Evolutionary conservation across 2,888 invertebrate species (phyloP), one percentile per base, ranked within the genome.

Genomic region (Melipona beecheii): DNA sequence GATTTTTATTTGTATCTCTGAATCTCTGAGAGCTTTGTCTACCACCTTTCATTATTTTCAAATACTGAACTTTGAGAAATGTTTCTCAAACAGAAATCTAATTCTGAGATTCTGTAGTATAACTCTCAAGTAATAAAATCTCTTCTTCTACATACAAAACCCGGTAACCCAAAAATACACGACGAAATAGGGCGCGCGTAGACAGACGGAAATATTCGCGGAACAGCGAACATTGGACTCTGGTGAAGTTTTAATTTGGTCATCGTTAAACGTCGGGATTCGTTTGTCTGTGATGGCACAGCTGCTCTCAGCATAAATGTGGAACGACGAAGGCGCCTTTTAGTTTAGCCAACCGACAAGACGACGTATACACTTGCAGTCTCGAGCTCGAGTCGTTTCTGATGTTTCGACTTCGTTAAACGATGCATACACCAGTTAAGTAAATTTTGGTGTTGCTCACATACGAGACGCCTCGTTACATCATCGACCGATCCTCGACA

Each of bases 331-430:
- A 81, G 82, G 86, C 89, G 89, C 89, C 89, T 86, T 90, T 92
- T 85, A 89, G 87, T 91, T 91, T 83, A 91, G 87, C 87, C 89
- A 92, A 92, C 91, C 91, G 90, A 91, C 83, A 72, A 85, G 87
- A 87, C 81, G 78, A 72, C 70, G 60, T 68, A 72, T 69, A 54
- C 64, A 19, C 24, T 64, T 11, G 19, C 62, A 24, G 66, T 31
- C 52, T 72, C 58, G 62, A 77, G 21, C 65, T 21, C 24, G 1
- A 27, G 21, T 17, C 62, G 54, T 75, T 65, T 56, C 52, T 19
- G 60, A 21, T 58, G 13, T n/a, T 24, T 15, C 21, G 21, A 31
- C 54, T 17, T n/a, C 62, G 62, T 69, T 77, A 27, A 60, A 54
- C 49, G 52, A 71, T 19, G 54, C 73, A 27, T 66, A n/a, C 24